Evolutionary conservation across 2,888 invertebrate species (phyloP), one percentile per base, ranked within the genome.

Genomic region (Tenthredo scrophulariae): DNA sequence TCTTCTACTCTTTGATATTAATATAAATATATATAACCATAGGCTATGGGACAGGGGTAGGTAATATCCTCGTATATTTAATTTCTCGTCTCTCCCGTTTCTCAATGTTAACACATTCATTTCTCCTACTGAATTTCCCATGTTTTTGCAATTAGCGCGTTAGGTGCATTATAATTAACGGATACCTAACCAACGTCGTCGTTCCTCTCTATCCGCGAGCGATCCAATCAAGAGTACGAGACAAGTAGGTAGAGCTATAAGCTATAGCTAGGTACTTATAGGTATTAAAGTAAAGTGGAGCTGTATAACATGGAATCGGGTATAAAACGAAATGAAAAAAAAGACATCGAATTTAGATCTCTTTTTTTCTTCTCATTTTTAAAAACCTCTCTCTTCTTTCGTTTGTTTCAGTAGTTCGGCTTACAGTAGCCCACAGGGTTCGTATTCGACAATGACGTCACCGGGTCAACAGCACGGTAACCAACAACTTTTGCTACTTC

Each of bases 381-480:
- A 43, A 33, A 13, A 40, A 40, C 7, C 37, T 77, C 80, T 70
- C 65, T 85, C 54, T 40, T 10, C 15, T 46, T 46, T 46, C 15
- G 15, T 43, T 74, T 84, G 84, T 58, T 89, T 88, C 6, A 89
- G 93, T 87, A 89, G 93, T 87, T 92, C 93, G 50, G 91, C 94
- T 72, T 94, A 94, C 88, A 93, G 91, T 87, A 93, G 91, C 87
- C 93, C 93, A 29, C 93, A 93, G 87, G 94, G 94, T 70, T 94
- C 95, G 77, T 95, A 95, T 86, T 94, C 95, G 86, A 94, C 95
- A 84, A 95, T 95, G 88, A 95, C 94, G 90, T 95, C 95, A 87
- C 95, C 95, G 87, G 95, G 95, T 84, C 95, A 95, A 88, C 95
- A 95, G 88, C 95, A 95, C 89, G 94, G 94, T 65, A 95, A 94